These are phyloP conservation scores for Emmelina monodactyla DNA, from an alignment of 2,888 invertebrate species.

Conservation along the genomic window DNA sequence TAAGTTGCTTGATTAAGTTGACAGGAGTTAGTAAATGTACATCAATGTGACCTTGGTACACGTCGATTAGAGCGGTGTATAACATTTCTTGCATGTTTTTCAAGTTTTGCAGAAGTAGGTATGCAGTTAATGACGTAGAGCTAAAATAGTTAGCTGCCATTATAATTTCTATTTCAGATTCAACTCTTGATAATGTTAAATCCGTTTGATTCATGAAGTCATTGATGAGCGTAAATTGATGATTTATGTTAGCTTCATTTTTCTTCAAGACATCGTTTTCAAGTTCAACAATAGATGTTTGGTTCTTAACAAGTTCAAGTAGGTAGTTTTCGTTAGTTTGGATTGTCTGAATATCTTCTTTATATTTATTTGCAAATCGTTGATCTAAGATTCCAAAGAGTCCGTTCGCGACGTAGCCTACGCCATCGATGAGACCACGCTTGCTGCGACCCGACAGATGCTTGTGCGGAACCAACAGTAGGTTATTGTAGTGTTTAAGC, in stretches of 20 bases:
- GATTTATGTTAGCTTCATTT: not conserved
- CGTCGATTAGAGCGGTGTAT: slow-evolving; percentile 14
- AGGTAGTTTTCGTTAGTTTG: slow-evolving; percentile 9
- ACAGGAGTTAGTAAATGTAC: slow-evolving; percentile 14
- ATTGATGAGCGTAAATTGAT: slow-evolving; percentile 4
- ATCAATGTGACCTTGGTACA: slow-evolving; percentile 17
- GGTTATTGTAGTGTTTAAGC: slow-evolving; percentile 7
- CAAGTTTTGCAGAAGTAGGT: slow-evolving; percentile 7
- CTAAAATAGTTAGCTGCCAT: slow-evolving; percentile 9
- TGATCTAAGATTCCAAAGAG: slow-evolving; percentile 12
- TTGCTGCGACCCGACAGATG: slow-evolving; percentile 6
- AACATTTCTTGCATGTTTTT: slow-evolving; percentile 14
- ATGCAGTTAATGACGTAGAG: slow-evolving; percentile 7
- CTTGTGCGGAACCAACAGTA: slow-evolving; percentile 6
- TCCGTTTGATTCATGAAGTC: slow-evolving; percentile 7
- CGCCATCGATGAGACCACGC: slow-evolving; percentile 9
- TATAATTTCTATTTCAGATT: not conserved
- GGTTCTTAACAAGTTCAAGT: slow-evolving; percentile 8
- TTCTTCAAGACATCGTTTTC: slow-evolving; percentile 11
- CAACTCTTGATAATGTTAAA: slow-evolving; percentile 1
- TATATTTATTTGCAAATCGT: slow-evolving; percentile 10
- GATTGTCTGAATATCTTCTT: slow-evolving; percentile 8
- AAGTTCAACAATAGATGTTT: slow-evolving; percentile 10
- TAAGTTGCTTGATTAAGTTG: slow-evolving; percentile 11
- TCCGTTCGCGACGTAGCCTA: slow-evolving; percentile 8